Percentiles rank a stretch among this genome's conserved stretches.
phyloP scores from a whole-genome alignment of 30 jellyfish, hydroid and myxozoan genomes.

The Morbakka virulenta region DNA sequence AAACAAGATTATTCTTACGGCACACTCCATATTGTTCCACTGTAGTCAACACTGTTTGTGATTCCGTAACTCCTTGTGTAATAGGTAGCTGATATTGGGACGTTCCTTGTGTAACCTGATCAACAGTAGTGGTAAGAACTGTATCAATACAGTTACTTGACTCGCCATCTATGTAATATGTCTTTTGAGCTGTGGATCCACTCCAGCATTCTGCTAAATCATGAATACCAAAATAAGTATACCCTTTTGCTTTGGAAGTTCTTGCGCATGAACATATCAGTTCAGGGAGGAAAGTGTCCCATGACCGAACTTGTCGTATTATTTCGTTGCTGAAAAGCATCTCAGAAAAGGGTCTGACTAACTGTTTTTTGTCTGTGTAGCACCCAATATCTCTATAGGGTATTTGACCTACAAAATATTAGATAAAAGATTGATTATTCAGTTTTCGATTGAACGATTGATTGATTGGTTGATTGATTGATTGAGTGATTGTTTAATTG shows the following conservation, averaged over 20 bases:
- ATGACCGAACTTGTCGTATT: slow-evolving; percentile 49
- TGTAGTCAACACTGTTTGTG: too few relatives aligned
- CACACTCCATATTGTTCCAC: slow-evolving; percentile 37
- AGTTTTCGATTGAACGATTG: too few relatives aligned
- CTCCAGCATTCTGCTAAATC: slow-evolving; percentile 67
- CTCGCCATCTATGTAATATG: slow-evolving; percentile 45
- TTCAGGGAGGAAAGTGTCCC: slow-evolving; percentile 83
- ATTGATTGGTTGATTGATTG: too few relatives aligned
- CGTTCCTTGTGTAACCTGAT: too few relatives aligned
- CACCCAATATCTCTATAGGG: slow-evolving; percentile 72
- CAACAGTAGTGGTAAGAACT: background rate
- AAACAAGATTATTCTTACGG: slow-evolving; percentile 14
- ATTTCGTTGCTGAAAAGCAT: slow-evolving; percentile 78
- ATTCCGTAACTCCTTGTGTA: too few relatives aligned
- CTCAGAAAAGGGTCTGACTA: slow-evolving; percentile 50
- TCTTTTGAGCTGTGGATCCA: slow-evolving; percentile 44
- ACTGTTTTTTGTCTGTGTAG: slow-evolving; percentile 49
- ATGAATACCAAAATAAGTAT: slow-evolving; percentile 54
- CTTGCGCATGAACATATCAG: slow-evolving; percentile 84
- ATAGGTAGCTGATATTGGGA: too few relatives aligned
- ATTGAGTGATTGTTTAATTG: too few relatives aligned
- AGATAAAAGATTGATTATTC: too few relatives aligned
- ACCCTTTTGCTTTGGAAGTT: slow-evolving; percentile 52
- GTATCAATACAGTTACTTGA: slow-evolving; percentile 20
- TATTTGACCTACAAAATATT: slow-evolving; percentile 51